Base-by-base conservation (phyloP, 2,888 invertebrate genomes). In the Antitype chi region DNA sequence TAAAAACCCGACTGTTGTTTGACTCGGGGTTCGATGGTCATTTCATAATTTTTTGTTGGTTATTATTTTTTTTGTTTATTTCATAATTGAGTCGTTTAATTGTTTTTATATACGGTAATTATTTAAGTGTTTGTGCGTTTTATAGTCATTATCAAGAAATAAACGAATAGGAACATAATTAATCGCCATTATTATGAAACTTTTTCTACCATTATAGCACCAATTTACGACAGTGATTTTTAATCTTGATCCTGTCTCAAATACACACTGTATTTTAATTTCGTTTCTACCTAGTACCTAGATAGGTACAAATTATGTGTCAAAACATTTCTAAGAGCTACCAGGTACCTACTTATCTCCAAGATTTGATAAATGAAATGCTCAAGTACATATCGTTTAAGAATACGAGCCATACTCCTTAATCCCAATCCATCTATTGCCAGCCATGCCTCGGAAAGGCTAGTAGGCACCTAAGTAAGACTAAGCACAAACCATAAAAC, bases 1-100 rank as follows among this genome's bases (percentile, higher is more conserved):
- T 70, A 74, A 68, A 84, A 83, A 69, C 82, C 77, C 63, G 55
- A n/a, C 60, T 17, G 57, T 59, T 81, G 62, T 49, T 59, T 49
- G 38, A n/a, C n/a, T 49, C 15, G 17, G n/a, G 23, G 59, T 64
- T 64, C 68, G 13, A 53, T 4, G 32, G 47, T 38, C 57, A 52
- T 32, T n/a, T 23, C 28, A 23, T 53, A 8, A 3, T 32, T 52
- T 57, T 70, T 47, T 49, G 23, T 57, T 11, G 15, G 2, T 20
- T n/a, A 15, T 28, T 15, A 63, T 28, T 60, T 53, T 71, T 38
- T 68, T 66, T 38, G 5, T 78, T 62, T 47, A 43, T 60, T 47
- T 49, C 4, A 38, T 55, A 71, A 71, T 64, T 59, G 15, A 32
- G n/a, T 55, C 53, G 23, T 60, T 28, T 59, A 47, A 13, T 47